Percentiles rank a stretch among this genome's conserved stretches.
Evolutionary conservation across 2,113 vertebrate genomes (phyloP).

Genomic region (Podilymbus podiceps): DNA sequence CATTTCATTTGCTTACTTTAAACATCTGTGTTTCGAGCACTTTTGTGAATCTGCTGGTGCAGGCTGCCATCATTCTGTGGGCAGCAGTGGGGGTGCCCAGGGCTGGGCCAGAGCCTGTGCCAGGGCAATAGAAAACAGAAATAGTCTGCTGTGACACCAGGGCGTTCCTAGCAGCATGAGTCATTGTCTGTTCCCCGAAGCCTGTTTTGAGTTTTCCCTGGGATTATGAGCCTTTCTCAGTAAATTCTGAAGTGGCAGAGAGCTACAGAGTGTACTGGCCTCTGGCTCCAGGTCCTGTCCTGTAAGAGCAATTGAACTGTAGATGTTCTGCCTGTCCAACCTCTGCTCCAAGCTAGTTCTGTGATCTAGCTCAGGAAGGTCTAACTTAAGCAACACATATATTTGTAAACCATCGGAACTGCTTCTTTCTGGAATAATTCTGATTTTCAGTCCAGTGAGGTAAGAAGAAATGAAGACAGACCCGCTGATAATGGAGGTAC

Average conservation of each 20-base stretch:
- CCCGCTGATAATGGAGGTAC: neutral
- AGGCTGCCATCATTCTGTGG: neutral
- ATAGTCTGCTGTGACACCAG: neutral
- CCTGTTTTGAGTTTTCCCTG: neutral
- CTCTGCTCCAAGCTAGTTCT: neutral
- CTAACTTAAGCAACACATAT: neutral
- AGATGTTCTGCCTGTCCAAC: neutral
- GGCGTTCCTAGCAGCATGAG: neutral
- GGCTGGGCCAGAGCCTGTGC: rapidly evolving
- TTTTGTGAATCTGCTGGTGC: neutral
- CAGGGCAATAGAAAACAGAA: neutral
- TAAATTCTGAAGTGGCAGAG: neutral
- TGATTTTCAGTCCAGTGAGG: neutral
- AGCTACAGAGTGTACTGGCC: neutral
- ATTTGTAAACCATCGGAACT: neutral
- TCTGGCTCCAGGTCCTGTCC: neutral
- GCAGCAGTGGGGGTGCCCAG: neutral
- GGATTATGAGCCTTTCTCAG: neutral
- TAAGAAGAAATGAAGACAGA: neutral
- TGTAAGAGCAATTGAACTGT: neutral
- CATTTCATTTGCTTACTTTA: neutral
- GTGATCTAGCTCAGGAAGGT: neutral
- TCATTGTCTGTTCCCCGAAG: neutral
- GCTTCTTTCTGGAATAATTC: neutral
- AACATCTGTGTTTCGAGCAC: neutral